Conservation (phyloP, 2,888 invertebrate species). For the Bibio marci region DNA sequence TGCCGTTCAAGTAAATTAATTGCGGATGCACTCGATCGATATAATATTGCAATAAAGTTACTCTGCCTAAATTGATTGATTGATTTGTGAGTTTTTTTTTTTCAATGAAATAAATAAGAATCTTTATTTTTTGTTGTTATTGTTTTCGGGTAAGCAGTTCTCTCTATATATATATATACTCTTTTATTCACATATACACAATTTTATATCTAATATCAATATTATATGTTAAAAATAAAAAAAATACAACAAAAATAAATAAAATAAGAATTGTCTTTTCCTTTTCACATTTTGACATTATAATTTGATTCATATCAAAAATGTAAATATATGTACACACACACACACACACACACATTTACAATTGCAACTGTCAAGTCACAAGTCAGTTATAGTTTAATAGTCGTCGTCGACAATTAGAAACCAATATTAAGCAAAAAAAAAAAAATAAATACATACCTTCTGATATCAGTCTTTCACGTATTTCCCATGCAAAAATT, state of each 20-base stretch:
- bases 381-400: no score
- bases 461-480: slow-evolving; percentile 90
- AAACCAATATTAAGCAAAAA: no score
- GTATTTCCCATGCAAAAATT: slow-evolving; percentile 97
- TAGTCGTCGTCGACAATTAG: no score
- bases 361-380: no score
- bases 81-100: slow-evolving; percentile 3
- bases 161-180: neutral
- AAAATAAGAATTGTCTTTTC: no score
- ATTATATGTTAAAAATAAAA: no score
- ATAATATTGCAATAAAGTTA: neutral
- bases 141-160: neutral
- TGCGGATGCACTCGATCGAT: slow-evolving; percentile 5
- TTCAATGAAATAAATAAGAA: no score
- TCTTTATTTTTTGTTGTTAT: neutral
- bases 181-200: neutral
- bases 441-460: slow-evolving; percentile 39
- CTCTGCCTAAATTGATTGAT: slow-evolving; percentile 1
- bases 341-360: no score
- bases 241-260: no score
- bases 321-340: no score
- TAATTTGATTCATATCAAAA: no score
- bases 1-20: neutral
- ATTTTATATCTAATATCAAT: neutral
- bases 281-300: no score